Base-by-base conservation (phyloP, 2,113 vertebrate genomes). In the Peromyscus maniculatus region DNA sequence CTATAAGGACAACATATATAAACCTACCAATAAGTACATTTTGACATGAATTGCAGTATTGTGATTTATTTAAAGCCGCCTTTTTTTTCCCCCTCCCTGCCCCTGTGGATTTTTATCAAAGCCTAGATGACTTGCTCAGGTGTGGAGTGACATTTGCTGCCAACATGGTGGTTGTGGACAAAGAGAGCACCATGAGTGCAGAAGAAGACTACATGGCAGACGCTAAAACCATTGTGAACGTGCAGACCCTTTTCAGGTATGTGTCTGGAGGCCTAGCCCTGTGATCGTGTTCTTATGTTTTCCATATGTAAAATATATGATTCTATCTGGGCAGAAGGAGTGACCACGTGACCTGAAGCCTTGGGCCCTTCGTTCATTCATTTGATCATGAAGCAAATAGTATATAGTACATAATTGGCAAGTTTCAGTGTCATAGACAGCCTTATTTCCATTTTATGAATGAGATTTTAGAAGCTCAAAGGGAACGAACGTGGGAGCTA, bases 131-230 rank as follows among this genome's bases (percentile, higher is more conserved):
- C 97, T 98, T 99, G 97, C 95, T 99, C 88, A 99, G 99, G 98
- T 99, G 99, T 97, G 99, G 99, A 4, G 99, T 99, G 96, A 99
- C 99, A 96, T 99, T 99, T 93, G 99, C 99, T 57, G 99, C 99
- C 98, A 99, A 99, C 94, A 98, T 99, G 99, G 99, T 99, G 96
- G 99, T 99, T 6, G 99, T 99, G 95, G 99, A 99, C 98, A 99
- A 99, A 91, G 99, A 99, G 98, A 99, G 99, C 96, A 99, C 99
- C 33, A 99, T 99, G 99, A 99, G 99, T 67, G 99, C 99, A 0
- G 99, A 99, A 95, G 99, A 99, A 93, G 99, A 99, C 98, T 99
- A 99, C 98, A 99, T 99, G 99, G 99, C 99, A 2, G 99, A 99
- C 36, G 99, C 99, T 83, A 99, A 99, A 95, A 99, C 99, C 6